Evolutionary conservation across 2,797 vertebrate species (phyloP), one percentile per base, ranked within the genome.

Genomic region (Pseudopleuronectes americanus): DNA sequence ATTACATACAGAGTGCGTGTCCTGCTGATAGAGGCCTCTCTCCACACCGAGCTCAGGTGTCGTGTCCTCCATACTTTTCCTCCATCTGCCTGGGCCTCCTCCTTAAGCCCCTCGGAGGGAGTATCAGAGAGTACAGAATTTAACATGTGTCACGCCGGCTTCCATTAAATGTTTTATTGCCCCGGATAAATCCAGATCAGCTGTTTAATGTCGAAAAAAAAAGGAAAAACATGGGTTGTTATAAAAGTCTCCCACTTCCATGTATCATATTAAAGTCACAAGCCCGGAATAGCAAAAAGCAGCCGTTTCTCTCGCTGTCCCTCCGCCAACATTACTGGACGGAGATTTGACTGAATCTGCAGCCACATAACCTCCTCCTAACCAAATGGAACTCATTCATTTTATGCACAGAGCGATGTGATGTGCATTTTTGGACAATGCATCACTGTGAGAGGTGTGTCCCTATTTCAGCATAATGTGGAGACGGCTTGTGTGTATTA

Each of bases 21-120:
- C 80, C 79, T 64, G 84, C 80, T 88, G 86, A 91, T 84, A 60
- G 84, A 85, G 64, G 70, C 73, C 63, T 90, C 82, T 81, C 67
- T 86, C 87, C 64, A 53, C 87, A 71, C 84, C 5, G 8, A 83
- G 85, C 88, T 92, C 89, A 88, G 79, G 83, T 91, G 87, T 91
- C 84, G 2, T 56, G 70, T 81, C 84, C 81, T 83, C 74, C 56
- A n/a, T 79, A 31, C 57, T 76, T 63, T 68, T 24, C 24, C 64
- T 74, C 68, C 71, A 61, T 84, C 65, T 81, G 64, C 45, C 65
- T 22, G 10, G 10, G 13, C 60, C 73, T 80, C 70, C 49, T 80
- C 64, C 62, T 69, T 64, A 68, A 84, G 66, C 81, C 64, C 43
- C 80, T 82, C 77, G 36, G 43, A 56, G 84, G 86, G 79, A 81